These are phyloP conservation scores for Catagonus wagneri DNA, from an alignment of 2,113 vertebrate genomes.

Conservation along the genomic window DNA sequence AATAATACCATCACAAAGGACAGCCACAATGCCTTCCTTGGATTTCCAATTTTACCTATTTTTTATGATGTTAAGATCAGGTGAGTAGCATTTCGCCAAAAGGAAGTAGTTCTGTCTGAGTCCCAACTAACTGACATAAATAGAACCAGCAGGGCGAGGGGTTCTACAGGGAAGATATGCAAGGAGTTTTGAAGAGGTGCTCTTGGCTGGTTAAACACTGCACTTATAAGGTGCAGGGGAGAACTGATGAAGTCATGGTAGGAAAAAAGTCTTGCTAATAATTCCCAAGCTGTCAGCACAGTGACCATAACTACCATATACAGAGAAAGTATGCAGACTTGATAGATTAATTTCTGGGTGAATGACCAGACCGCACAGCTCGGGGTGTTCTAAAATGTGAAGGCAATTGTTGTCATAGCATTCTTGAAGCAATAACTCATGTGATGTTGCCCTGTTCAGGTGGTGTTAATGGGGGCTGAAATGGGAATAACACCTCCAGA, in stretches of 20 bases:
- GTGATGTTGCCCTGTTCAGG: background rate
- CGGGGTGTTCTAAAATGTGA: constrained; percentile 50
- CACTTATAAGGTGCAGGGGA: background rate
- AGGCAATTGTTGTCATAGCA: constrained; percentile 17
- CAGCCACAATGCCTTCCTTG: background rate
- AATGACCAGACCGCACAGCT: constrained; percentile 18
- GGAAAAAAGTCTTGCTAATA: constrained; percentile 26
- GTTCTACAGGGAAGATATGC: background rate
- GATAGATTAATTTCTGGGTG: constrained; percentile 66
- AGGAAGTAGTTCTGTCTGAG: background rate
- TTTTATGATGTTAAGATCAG: constrained; percentile 3
- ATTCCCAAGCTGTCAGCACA: constrained; percentile 21
- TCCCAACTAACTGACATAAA: background rate
- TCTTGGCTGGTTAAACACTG: background rate
- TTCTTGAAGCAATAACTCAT: constrained; percentile 59
- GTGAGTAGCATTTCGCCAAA: background rate
- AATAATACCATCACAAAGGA: constrained; percentile 40
- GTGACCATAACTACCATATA: background rate
- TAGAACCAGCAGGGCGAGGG: background rate
- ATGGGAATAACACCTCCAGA: constrained; percentile 55
- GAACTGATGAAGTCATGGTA: constrained; percentile 52
- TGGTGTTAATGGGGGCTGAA: background rate
- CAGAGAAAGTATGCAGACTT: constrained; percentile 21
- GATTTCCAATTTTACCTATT: background rate
- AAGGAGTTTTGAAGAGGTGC: background rate